These are phyloP conservation scores for Ephydatia muelleri DNA, from an alignment of 37 sponge, comb jelly and placozoan species.

Conservation along the genomic window DNA sequence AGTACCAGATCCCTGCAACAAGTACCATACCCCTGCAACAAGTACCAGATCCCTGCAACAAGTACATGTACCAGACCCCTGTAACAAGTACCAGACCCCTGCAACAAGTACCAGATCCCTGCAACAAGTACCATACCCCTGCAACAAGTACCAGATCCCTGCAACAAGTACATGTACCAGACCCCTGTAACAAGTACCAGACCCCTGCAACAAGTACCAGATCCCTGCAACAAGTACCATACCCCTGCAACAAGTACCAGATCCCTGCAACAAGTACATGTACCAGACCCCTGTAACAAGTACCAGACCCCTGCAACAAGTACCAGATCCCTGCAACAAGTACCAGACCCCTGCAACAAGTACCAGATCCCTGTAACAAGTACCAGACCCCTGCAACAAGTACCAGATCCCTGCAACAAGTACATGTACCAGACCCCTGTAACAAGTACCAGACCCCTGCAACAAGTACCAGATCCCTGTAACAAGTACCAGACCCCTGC, in stretches of 20 bases:
- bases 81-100: not conserved
- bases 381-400: no score
- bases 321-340: not conserved
- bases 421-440: not conserved
- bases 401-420: not conserved
- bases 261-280: not conserved
- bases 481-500: not conserved
- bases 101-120: not conserved
- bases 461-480: not conserved
- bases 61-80: not conserved
- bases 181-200: not conserved
- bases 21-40: no score
- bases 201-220: not conserved
- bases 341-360: not conserved
- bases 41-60: not conserved
- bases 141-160: not conserved
- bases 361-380: not conserved
- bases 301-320: no score
- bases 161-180: not conserved
- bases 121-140: not conserved
- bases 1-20: not conserved
- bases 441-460: not conserved
- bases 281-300: not conserved
- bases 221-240: not conserved
- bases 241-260: not conserved